These are phyloP conservation scores for Speoplatyrhinus poulsoni DNA, from an alignment of 2,113 vertebrate species.

Conservation along the genomic window DNA sequence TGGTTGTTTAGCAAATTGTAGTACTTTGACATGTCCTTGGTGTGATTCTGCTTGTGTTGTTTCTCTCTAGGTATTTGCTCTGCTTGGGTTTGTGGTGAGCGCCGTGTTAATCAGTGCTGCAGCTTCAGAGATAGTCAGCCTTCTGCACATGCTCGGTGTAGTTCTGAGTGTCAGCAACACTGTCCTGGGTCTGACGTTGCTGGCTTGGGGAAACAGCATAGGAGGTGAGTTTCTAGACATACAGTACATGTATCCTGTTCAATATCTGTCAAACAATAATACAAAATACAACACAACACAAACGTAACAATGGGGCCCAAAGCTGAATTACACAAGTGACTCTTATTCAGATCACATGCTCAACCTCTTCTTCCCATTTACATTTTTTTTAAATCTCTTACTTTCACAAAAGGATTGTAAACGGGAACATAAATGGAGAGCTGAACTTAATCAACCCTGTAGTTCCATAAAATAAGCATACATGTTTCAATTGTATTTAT, in stretches of 20 bases:
- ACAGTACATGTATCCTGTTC: neutral
- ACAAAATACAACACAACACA: no score
- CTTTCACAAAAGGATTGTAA: no score
- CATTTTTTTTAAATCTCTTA: no score
- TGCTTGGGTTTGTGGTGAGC: conserved; percentile 92
- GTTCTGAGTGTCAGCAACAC: conserved; percentile 93
- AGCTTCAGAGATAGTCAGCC: conserved; percentile 90
- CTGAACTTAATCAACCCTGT: no score
- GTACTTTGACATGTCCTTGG: neutral
- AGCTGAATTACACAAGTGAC: no score
- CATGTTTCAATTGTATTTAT: no score
- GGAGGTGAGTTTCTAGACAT: conserved; percentile 43
- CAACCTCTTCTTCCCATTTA: no score
- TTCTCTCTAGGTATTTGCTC: conserved; percentile 82
- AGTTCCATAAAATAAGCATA: no score
- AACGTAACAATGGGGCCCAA: no score
- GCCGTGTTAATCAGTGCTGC: conserved; percentile 88
- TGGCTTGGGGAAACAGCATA: conserved; percentile 98
- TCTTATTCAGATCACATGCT: no score
- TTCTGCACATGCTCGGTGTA: conserved; percentile 87
- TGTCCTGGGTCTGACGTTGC: conserved; percentile 89
- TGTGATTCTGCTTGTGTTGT: neutral
- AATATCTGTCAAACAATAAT: no score
- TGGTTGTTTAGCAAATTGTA: neutral
- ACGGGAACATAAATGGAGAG: no score